Conservation (phyloP, 1,140 invertebrate species). For the Neelides sp. region DNA sequence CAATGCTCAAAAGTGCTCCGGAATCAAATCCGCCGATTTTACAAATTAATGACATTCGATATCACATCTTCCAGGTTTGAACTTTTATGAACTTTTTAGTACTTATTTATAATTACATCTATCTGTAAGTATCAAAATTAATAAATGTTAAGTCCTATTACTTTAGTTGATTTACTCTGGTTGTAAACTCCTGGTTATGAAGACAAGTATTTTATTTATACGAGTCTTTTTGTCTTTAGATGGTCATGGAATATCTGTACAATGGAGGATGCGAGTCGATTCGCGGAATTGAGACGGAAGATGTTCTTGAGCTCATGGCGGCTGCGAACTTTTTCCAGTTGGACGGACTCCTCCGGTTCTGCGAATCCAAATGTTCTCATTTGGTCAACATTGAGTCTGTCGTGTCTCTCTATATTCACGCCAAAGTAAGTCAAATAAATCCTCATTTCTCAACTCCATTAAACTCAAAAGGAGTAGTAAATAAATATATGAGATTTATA, state of each 20-base stretch:
- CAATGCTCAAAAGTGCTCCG: slow-evolving; percentile 67
- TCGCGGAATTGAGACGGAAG: slow-evolving; percentile 44
- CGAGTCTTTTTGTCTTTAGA: slow-evolving; percentile 43
- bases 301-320: slow-evolving; percentile 76
- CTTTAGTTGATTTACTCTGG: slow-evolving; percentile 2
- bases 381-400: slow-evolving; percentile 77
- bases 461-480: too few relatives aligned
- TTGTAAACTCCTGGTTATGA: slow-evolving; percentile 6
- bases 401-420: slow-evolving; percentile 83
- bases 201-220: slow-evolving; percentile 2
- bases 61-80: slow-evolving; percentile 74
- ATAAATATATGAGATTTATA: too few relatives aligned
- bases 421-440: slow-evolving; percentile 50
- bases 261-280: slow-evolving; percentile 57
- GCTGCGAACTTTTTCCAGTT: slow-evolving; percentile 85
- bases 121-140: not conserved
- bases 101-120: not conserved
- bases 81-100: not conserved
- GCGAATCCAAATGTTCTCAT: slow-evolving; percentile 68
- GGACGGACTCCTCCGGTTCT: slow-evolving; percentile 67
- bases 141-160: not conserved
- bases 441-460: not conserved
- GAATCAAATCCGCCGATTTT: slow-evolving; percentile 67
- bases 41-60: slow-evolving; percentile 82
- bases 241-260: slow-evolving; percentile 86